phyloP scores from a whole-genome alignment of 2,888 invertebrate genomes.

The Disparrhopalites patrizii region DNA sequence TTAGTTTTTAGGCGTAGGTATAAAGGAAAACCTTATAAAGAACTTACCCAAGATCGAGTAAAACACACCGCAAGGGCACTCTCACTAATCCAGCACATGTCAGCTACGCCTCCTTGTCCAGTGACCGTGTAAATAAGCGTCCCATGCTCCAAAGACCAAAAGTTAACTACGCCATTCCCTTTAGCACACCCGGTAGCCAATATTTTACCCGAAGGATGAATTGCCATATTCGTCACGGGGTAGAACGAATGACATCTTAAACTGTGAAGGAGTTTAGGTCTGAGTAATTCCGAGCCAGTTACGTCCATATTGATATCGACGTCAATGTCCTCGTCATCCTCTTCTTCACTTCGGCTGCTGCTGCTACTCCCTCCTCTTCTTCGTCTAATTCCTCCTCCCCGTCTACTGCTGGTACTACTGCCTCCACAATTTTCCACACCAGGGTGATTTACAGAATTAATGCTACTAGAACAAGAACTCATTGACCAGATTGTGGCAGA shows the following conservation, averaged over 20 bases:
- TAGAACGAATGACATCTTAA: constrained; percentile 58
- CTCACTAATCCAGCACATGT: constrained; percentile 57
- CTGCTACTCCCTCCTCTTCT: not conserved
- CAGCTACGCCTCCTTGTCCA: constrained; percentile 56
- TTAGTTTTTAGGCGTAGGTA: constrained; percentile 6
- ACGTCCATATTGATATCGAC: too few relatives aligned
- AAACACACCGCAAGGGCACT: constrained; percentile 57
- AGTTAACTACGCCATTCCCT: constrained; percentile 57
- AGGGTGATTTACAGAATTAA: not conserved
- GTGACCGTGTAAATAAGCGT: constrained; percentile 58
- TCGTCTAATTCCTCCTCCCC: too few relatives aligned
- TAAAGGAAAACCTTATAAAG: not conserved
- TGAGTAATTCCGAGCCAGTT: not conserved
- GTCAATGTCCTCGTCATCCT: constrained; percentile 3
- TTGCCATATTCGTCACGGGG: constrained; percentile 56
- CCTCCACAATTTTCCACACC: not conserved
- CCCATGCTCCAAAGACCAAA: constrained; percentile 61
- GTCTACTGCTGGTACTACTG: too few relatives aligned
- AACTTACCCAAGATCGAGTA: constrained; percentile 56
- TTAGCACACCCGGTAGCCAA: constrained; percentile 57
- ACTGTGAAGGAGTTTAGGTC: constrained; percentile 51
- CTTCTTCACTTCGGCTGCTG: too few relatives aligned
- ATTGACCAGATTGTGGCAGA: constrained; percentile 56
- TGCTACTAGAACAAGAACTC: constrained; percentile 40
- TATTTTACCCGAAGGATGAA: constrained; percentile 57